phyloP scores from a whole-genome alignment of 2,888 invertebrate genomes.

The Cryptophagus acutangulus region DNA sequence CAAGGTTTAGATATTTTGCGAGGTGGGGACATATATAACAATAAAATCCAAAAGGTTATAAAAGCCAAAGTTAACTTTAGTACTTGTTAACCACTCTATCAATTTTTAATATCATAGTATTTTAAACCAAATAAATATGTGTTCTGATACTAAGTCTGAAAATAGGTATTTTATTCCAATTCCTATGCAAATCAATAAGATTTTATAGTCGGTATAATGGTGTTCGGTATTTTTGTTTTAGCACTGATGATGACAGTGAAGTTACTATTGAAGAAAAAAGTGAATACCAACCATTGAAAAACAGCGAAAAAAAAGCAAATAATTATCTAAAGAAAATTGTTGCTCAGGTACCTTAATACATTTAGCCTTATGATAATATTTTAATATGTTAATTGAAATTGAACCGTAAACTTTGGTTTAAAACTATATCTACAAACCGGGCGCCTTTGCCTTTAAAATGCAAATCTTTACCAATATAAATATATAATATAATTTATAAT shows the following conservation, averaged over 20 bases:
- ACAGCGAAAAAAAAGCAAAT: background rate
- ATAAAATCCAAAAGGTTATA: conserved; percentile 35
- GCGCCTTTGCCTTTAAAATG: background rate
- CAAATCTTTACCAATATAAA: conserved; percentile 1
- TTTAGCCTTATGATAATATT: background rate
- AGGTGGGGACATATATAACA: conserved; percentile 3
- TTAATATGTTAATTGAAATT: background rate
- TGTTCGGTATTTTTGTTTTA: conserved; percentile 15
- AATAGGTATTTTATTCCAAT: conserved; percentile 14
- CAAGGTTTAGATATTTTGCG: conserved; percentile 4
- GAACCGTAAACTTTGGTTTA: background rate
- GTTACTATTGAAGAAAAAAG: background rate
- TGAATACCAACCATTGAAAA: background rate
- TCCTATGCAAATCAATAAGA: too few species aligned
- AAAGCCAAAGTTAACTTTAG: too few species aligned
- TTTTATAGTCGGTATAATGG: too few species aligned
- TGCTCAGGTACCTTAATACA: too few species aligned
- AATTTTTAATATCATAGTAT: background rate
- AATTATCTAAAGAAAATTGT: background rate
- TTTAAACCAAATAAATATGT: conserved; percentile 21
- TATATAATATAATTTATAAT: background rate
- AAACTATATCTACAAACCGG: background rate
- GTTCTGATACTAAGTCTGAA: conserved; percentile 28
- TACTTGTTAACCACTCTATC: background rate
- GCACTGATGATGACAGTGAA: conserved; percentile 26